A percentile compares a stretch with the other conserved stretches of the same genome.
Conservation (phyloP, 2,797 vertebrate genomes). For the Macrochelys suwanniensis region DNA sequence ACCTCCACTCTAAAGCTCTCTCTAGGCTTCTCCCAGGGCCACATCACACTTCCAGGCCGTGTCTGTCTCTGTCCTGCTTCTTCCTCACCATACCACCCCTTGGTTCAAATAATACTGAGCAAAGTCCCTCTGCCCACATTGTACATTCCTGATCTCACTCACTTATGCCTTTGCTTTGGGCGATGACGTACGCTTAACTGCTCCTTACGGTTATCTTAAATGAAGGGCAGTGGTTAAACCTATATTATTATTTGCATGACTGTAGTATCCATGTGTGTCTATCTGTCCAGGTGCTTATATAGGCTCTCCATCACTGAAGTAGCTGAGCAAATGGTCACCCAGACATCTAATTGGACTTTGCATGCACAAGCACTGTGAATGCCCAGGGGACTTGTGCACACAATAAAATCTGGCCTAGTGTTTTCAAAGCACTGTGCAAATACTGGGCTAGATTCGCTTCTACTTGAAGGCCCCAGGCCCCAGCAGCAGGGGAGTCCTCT, state of each 20-base stretch:
- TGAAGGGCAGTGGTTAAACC: not conserved
- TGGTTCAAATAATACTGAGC: not conserved
- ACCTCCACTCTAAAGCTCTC: too few relatives aligned
- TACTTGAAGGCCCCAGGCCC: not conserved
- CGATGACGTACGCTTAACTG: not conserved
- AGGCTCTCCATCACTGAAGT: not conserved
- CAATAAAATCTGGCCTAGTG: not conserved
- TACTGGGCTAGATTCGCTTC: not conserved
- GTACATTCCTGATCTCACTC: not conserved
- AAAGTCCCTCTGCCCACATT: not conserved
- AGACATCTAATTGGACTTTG: not conserved
- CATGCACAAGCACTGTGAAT: not conserved
- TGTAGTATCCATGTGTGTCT: not conserved
- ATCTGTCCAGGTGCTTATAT: not conserved
- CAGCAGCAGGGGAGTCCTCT: not conserved
- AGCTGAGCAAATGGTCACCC: not conserved
- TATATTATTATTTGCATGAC: not conserved
- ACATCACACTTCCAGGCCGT: not conserved
- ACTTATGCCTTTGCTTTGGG: not conserved
- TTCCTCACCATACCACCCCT: not conserved
- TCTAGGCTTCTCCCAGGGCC: not conserved
- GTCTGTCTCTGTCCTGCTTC: not conserved
- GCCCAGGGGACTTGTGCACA: not conserved
- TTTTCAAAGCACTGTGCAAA: not conserved
- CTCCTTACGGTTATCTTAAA: not conserved